Evolutionary conservation across 2,888 invertebrate genomes (phyloP), one percentile per base, ranked within the genome.

Genomic region (Pasiphila rectangulata): DNA sequence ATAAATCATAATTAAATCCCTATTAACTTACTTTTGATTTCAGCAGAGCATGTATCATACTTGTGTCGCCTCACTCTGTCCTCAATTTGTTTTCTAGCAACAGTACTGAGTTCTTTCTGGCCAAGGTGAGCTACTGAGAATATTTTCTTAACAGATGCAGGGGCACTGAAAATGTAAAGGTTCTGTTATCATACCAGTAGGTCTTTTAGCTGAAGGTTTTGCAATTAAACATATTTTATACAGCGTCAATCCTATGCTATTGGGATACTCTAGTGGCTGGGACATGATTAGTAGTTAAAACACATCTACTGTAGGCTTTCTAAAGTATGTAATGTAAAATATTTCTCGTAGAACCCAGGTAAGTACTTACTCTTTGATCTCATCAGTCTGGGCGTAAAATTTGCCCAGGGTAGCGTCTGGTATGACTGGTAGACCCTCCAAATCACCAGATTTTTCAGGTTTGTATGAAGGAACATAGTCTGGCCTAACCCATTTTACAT

Each of bases 401-500:
- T 74, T 57, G 4, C 90, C 80, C 21, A 90, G 57, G 48, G 90
- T 79, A 4, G 80, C 80, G n/a, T 83, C 70, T 48, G 92, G 83
- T n/a, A 94, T 68, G 0, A 86, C 56, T 1, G 91, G 84, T 27
- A 92, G 66, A 10, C 90, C 74, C 53, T 90, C 90, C 20, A 93
- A 77, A 74, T 96, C 96, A 0, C 96, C 95, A 58, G 93, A 93
- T 66, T 91, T 93, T 61, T 90, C 90, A 0, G 94, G 91, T 62
- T 92, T 90, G 51, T 90, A 90, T 32, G 91, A 90, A 0, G 92
- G 86, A 12, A 94, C 88, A 70, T 92, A 92, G 17, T 91, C 91
- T 0, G 96, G 96, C 17, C 92, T 89, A 3, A 91, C 89, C 95
- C 95, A 96, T 87, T 94, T 93, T 32, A 96, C 93, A 78, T 94